Percentiles rank a stretch among this genome's conserved stretches.
Conservation (phyloP, 2,888 invertebrate genomes). For the Oscheius onirici region DNA sequence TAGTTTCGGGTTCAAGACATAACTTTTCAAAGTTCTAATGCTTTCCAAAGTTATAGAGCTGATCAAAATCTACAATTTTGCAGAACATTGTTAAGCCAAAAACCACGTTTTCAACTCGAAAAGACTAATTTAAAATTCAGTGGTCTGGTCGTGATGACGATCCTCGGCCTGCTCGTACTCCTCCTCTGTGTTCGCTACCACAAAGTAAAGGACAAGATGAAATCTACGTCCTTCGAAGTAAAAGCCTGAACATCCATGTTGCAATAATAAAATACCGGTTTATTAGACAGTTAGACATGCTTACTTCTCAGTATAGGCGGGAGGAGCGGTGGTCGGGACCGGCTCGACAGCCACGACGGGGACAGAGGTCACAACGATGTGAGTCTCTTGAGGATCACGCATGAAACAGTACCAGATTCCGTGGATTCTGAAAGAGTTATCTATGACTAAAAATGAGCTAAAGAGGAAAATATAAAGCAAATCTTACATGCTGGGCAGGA, state of each 20-base stretch:
- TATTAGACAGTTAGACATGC: too few species aligned
- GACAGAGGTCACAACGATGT: too few species aligned
- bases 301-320: too few species aligned
- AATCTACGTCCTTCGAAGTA: neutral
- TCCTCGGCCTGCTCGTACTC: neutral
- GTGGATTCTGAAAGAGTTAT: conserved; percentile 37
- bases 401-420: conserved; percentile 47
- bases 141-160: neutral
- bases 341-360: too few species aligned
- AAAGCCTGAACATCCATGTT: neutral
- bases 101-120: neutral
- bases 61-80: neutral
- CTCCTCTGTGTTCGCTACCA: conserved; percentile 8
- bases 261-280: too few species aligned
- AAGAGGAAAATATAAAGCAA: too few species aligned
- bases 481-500: conserved; percentile 34
- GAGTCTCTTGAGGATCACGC: neutral
- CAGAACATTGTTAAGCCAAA: neutral
- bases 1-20: too few species aligned
- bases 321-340: too few species aligned
- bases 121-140: neutral
- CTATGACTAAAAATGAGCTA: too few species aligned
- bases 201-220: conserved; percentile 5
- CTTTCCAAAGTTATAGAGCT: neutral
- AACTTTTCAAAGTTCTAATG: neutral